Percentiles rank a stretch among this genome's conserved stretches.
These are phyloP conservation scores for Tinamus guttatus DNA, from an alignment of 2,113 vertebrate genomes.

Conservation along the genomic window DNA sequence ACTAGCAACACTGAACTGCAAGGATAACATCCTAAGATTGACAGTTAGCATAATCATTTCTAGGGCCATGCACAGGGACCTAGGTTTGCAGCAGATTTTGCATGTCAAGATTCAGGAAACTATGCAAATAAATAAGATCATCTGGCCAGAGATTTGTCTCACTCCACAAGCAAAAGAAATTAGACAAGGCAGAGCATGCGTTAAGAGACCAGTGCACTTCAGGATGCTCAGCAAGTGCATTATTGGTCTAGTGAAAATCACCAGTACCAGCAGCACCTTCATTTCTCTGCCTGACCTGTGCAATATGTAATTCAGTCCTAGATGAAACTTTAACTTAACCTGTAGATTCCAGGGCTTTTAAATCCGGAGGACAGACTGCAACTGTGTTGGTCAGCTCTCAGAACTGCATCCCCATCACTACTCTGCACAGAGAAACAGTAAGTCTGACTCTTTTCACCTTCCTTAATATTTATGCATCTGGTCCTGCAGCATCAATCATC, in stretches of 20 bases:
- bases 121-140: not conserved
- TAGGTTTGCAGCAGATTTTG: not conserved
- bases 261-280: not conserved
- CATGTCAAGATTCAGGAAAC: not conserved
- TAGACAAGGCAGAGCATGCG: not conserved
- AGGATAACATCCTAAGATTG: not conserved
- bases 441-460: constrained; percentile 5
- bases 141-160: not conserved
- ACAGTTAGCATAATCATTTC: not conserved
- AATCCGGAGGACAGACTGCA: not conserved
- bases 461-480: constrained; percentile 57
- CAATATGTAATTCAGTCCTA: not conserved
- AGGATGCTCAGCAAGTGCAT: not conserved
- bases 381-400: not conserved
- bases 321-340: not conserved
- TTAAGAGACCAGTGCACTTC: not conserved
- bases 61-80: not conserved
- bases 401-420: not conserved
- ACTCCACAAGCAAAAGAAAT: not conserved
- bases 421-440: not conserved
- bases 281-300: not conserved
- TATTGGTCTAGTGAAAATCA: not conserved
- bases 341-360: not conserved
- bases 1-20: not conserved
- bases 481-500: constrained; percentile 28